Evolutionary conservation across 2,888 invertebrate genomes (phyloP), one percentile per base, ranked within the genome.

Genomic region (Catocala sponsa): DNA sequence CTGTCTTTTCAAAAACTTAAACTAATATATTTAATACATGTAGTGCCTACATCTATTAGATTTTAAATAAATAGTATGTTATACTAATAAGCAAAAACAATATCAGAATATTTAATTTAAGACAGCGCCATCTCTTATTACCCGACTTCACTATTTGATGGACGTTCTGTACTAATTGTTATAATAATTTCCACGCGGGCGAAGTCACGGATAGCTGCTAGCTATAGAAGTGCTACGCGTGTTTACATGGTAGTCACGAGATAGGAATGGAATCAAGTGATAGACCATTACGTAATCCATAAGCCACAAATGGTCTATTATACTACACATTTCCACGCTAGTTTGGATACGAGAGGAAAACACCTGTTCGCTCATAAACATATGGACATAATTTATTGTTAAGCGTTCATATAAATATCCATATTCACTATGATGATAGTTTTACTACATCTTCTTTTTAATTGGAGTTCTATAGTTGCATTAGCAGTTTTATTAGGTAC

Each of bases 181-280:
- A 4, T 12, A 51, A 15, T 2, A 43, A 25, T 49, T 7, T 49
- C 12, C 15, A 38, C 13, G 15, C 35, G 43, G 33, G 48, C 6
- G 11, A 54, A 43, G 12, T 38, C 54, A 12, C 10, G 12, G 15
- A 25, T 33, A 41, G 12, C 25, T 12, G 12, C 33, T 15, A 10
- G 49, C 1, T 71, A 65, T 63, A 52, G 56, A 62, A 62, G 65
- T 68, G 59, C 62, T 73, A 65, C 64, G 71, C 52, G 38, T 62
- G 65, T 72, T 74, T 71, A 75, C 70, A 68, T 58, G 59, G 60
- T 59, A 74, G 68, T 85, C 85, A 86, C 76, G 61, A 74, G 76
- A 74, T 75, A 78, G 81, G 81, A 81, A 86, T 85, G 70, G 76
- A 78, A 75, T 76, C 68, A 77, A 76, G 74, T 66, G 73, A 74